Evolutionary conservation across 2,113 vertebrate species (phyloP), one percentile per base, ranked within the genome.

Genomic region (Apus apus): DNA sequence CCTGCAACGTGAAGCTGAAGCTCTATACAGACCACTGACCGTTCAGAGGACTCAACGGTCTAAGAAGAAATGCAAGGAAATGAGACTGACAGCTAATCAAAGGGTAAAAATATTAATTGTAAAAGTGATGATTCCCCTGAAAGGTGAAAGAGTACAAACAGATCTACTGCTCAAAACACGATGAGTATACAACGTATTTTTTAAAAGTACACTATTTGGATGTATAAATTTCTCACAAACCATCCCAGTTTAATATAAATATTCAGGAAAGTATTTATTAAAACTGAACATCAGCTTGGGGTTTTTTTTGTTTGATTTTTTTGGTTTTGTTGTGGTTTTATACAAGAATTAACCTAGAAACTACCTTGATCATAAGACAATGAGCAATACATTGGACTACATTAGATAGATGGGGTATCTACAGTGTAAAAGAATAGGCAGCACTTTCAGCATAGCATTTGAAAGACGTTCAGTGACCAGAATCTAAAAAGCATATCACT

Each of bases 31-130:
- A 51, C 74, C 58, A 64, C 58, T 62, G 89, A 87, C 23, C 30
- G 54, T 64, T 57, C 64, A 82, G 71, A 75, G 22, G 32, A 81
- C 62, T 32, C 54, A 73, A 43, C 34, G 30, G 50, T 89, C 54
- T 87, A 68, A 79, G 86, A 84, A 77, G 50, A 70, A 85, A 85
- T 29, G 22, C 5, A 83, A 27, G 27, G 19, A 94, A 91, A 91
- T 65, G 25, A 72, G 73, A 75, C 12, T 58, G 74, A 79, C 20
- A 62, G 19, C 12, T 70, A 40, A 85, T 88, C 46, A 76, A 83
- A 88, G 8, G 11, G 7, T 62, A 76, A 91, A 85, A 85, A 61
- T 48, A 90, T 45, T 38, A 65, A 38, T 57, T 93, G 25, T 36
- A 46, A 40, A 95, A 88, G 45, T n/a, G 30, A 62, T 83, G 36